Base-by-base conservation (phyloP, 2,797 vertebrate species). In the Girardinus metallicus region DNA sequence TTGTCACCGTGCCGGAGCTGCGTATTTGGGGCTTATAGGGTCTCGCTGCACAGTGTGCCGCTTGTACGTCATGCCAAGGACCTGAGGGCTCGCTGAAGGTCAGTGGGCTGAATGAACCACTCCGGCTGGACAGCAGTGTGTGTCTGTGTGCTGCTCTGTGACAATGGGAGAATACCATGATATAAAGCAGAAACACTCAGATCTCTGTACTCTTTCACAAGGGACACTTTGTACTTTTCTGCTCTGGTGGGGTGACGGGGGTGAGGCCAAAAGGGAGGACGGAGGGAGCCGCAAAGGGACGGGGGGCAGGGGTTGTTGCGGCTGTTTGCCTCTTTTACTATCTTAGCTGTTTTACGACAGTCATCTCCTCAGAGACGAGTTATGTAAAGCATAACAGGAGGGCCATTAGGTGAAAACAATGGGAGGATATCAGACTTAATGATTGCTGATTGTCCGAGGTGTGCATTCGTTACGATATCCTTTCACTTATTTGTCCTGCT, bases 141-240 rank as follows among this genome's bases (percentile, higher is more conserved):
- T 47, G 47, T 46, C 70, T 71, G 77, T 72, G 68, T 75, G 51
- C 74, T 78, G 76, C 75, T 89, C 83, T 89, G 81, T 83, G 91
- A 90, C 91, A 81, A 83, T 80, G 77, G 86, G 88, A 91, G 91
- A 95, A 91, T 85, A 93, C 89, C 87, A 91, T 87, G 90, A 93
- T 92, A 93, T 93, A 89, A 92, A 92, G 87, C 88, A 86, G 87
- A 89, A 90, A 95, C 93, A 93, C 89, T 94, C 92, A 90, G 93
- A 88, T 91, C 94, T 94, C 92, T 93, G 93, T 94, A 90, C 93
- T 91, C 86, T 80, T 84, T 86, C 87, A 96, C 92, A 95, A 94
- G 92, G 87, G 91, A 91, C 87, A 78, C 92, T 94, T 95, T 96
- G 94, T 96, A 86, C 91, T 93, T 92, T 93, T 81, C 81, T 89